Conservation (phyloP, 2,797 vertebrate species). For the Simalia tracyae region DNA sequence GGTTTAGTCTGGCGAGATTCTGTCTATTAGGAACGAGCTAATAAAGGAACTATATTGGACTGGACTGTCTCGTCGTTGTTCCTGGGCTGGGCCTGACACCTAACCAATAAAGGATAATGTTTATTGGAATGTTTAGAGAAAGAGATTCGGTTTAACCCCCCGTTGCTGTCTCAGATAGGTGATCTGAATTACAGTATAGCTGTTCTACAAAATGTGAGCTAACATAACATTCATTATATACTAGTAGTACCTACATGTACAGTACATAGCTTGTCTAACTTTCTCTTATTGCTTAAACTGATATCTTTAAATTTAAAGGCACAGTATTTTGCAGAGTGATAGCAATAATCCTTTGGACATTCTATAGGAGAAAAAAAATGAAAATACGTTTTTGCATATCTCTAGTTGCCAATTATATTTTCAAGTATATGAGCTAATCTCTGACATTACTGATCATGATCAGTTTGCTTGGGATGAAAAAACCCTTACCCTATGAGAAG, state of each 20-base stretch:
- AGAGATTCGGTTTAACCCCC: neutral
- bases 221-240: neutral
- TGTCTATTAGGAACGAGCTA: no score
- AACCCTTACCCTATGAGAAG: neutral
- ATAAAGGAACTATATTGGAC: no score
- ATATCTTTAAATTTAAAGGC: constrained; percentile 4
- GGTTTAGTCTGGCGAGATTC: no score
- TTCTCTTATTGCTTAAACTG: neutral
- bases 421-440: neutral
- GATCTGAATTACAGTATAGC: neutral
- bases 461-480: neutral
- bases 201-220: neutral
- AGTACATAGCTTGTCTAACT: neutral
- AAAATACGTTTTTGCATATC: neutral
- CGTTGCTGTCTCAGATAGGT: neutral
- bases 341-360: neutral
- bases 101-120: neutral
- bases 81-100: no score
- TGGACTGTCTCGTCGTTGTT: no score
- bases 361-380: neutral
- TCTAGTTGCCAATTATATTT: neutral
- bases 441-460: neutral
- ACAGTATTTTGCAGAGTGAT: neutral
- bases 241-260: neutral
- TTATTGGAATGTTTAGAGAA: neutral